Conservation (phyloP, 2,888 invertebrate genomes). For the Idaea straminata region DNA sequence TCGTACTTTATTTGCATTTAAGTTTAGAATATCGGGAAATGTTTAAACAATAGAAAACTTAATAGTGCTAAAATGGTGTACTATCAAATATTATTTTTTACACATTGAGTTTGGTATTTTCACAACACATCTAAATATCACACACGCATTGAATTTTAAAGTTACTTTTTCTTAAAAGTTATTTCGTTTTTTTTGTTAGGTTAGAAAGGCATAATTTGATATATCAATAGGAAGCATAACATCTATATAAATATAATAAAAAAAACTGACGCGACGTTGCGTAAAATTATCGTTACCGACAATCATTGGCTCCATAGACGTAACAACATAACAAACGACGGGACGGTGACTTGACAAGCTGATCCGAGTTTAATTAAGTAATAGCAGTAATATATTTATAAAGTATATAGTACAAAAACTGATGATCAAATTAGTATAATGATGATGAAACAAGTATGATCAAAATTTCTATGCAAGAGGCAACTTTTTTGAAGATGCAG, state of each 20-base stretch:
- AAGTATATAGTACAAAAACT: background rate
- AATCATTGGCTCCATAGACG: background rate
- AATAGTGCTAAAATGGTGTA: background rate
- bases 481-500: no score
- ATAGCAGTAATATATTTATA: background rate
- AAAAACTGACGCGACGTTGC: conserved; percentile 7
- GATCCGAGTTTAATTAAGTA: background rate
- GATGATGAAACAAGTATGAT: no score
- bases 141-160: background rate
- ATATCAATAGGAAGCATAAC: background rate
- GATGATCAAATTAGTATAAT: background rate
- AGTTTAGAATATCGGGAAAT: conserved; percentile 3
- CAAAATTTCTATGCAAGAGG: no score
- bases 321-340: background rate
- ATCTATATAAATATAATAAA: background rate
- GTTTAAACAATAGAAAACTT: background rate
- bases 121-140: background rate
- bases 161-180: background rate
- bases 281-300: conserved; percentile 8
- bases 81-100: background rate
- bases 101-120: no score
- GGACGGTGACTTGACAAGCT: background rate
- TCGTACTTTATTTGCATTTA: background rate
- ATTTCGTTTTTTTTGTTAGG: background rate
- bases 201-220: background rate